Percentiles rank a stretch among this genome's conserved stretches.
Evolutionary conservation across 2,797 vertebrate genomes (phyloP).

Genomic region (Euthynnus affinis): DNA sequence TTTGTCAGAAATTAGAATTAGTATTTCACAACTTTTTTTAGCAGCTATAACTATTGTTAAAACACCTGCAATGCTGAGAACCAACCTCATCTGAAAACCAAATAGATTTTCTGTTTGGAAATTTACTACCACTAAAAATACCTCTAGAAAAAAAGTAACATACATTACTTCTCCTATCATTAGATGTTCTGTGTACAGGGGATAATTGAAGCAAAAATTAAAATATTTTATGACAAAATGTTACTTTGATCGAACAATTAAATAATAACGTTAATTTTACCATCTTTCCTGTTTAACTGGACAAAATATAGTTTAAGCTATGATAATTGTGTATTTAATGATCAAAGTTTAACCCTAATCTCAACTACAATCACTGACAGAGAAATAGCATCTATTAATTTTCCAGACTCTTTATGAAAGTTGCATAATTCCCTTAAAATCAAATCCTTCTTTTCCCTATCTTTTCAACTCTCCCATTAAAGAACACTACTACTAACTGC

Average conservation of each 20-base stretch:
- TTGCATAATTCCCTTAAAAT: not conserved
- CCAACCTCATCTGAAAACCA: not conserved
- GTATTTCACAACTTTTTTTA: not conserved
- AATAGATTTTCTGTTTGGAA: not conserved
- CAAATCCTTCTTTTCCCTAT: not conserved
- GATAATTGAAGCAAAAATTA: not conserved
- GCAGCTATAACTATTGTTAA: conserved; percentile 4
- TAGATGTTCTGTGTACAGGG: not conserved
- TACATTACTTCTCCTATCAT: not conserved
- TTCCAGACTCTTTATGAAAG: not conserved
- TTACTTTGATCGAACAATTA: not conserved
- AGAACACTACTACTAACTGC: not conserved
- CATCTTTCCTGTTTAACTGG: too few species aligned
- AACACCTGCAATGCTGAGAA: conserved; percentile 15
- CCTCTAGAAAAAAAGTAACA: not conserved
- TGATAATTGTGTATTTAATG: too few species aligned
- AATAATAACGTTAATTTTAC: not conserved
- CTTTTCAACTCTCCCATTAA: not conserved
- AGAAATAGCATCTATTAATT: not conserved
- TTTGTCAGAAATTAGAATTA: not conserved
- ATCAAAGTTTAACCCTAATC: too few species aligned
- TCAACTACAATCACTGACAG: not conserved
- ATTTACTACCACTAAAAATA: not conserved
- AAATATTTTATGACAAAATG: not conserved
- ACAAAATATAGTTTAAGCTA: too few species aligned